Conservation (phyloP, 1,140 invertebrate species). For the Panulirus ornatus region DNA sequence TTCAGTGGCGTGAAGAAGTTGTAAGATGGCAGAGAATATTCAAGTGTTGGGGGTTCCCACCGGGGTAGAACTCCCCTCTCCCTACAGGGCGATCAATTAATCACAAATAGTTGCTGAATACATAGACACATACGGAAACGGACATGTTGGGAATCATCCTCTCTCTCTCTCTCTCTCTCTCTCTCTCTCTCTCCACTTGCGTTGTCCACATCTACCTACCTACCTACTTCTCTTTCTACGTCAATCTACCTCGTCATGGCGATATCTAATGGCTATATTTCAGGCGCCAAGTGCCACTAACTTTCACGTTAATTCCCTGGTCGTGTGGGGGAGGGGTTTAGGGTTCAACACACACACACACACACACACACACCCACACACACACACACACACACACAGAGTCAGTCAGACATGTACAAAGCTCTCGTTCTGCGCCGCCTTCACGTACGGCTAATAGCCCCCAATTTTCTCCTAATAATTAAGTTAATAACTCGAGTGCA, state of each 20-base stretch:
- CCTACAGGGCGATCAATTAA: too few relatives aligned
- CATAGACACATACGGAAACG: not conserved
- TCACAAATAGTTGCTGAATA: too few relatives aligned
- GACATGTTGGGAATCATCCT: not conserved
- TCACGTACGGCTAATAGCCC: not conserved
- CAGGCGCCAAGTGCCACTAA: too few relatives aligned
- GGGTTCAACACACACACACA: constrained; percentile 1
- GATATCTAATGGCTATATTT: too few relatives aligned
- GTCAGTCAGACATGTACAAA: not conserved
- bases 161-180: constrained; percentile 8
- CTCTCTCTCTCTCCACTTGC: too few relatives aligned
- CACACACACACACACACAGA: not conserved
- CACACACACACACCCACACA: not conserved
- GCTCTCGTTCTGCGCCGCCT: too few relatives aligned
- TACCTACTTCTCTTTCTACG: constrained; percentile 1
- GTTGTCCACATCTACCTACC: constrained; percentile 7
- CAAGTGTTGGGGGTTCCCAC: too few relatives aligned
- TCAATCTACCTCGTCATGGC: constrained; percentile 3
- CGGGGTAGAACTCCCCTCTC: too few relatives aligned
- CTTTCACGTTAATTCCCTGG: too few relatives aligned
- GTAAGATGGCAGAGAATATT: too few relatives aligned
- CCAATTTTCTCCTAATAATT: not conserved
- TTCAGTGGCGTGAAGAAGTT: too few relatives aligned
- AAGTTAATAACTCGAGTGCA: not conserved
- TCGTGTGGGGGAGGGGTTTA: too few relatives aligned